Evolutionary conservation across 2,113 vertebrate genomes (phyloP).

Genomic region (Sapajus apella): DNA sequence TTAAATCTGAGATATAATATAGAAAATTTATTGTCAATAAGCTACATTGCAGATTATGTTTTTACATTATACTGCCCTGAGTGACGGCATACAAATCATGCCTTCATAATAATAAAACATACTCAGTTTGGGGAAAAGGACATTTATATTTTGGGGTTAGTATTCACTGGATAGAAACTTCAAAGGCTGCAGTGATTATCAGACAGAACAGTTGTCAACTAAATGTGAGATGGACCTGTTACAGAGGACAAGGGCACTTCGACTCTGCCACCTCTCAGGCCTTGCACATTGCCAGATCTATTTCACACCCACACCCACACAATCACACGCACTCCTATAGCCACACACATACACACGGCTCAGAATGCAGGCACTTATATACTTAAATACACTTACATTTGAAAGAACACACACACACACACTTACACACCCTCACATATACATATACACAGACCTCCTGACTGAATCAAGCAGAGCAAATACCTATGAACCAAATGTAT

Average conservation of each 20-base stretch:
- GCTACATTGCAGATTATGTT: neutral
- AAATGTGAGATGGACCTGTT: neutral
- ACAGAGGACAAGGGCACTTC: neutral
- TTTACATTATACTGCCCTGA: neutral
- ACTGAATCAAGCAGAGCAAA: neutral
- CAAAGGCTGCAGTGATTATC: neutral
- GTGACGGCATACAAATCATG: neutral
- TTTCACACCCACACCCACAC: neutral
- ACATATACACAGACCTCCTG: neutral
- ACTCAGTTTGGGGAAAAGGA: neutral
- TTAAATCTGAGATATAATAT: neutral
- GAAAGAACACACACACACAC: neutral
- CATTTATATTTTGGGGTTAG: neutral
- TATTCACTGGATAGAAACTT: neutral
- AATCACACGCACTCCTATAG: neutral
- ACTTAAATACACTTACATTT: neutral
- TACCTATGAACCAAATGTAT: neutral
- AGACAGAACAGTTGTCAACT: neutral
- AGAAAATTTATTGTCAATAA: neutral
- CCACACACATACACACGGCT: neutral
- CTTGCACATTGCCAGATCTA: accelerated
- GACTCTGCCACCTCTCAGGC: neutral
- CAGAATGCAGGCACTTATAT: neutral
- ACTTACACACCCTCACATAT: neutral
- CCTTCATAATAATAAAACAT: neutral